phyloP scores from a whole-genome alignment of 1,140 invertebrate genomes.

The Trachymyrmex septentrionalis region DNA sequence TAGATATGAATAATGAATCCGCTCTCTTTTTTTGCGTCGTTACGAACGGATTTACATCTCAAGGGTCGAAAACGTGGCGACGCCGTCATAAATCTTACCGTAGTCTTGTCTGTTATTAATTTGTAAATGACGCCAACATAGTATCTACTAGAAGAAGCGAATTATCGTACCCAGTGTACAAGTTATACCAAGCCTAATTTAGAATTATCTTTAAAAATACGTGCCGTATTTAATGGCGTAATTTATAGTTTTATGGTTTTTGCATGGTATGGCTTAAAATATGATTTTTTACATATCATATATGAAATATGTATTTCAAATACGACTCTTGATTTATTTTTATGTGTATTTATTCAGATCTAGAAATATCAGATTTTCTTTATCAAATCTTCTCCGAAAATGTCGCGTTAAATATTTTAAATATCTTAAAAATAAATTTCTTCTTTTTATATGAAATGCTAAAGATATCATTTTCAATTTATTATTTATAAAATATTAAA shows the following conservation, averaged over 20 bases:
- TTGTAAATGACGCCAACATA: conserved; percentile 60
- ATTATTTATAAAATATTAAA: neutral
- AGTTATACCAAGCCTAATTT: conserved; percentile 17
- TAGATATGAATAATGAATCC: conserved; percentile 59
- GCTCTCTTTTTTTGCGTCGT: conserved; percentile 26
- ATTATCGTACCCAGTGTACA: neutral
- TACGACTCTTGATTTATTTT: neutral
- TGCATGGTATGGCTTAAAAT: neutral
- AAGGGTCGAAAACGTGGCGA: conserved; percentile 53
- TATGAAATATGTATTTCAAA: neutral
- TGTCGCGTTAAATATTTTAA: too few relatives aligned
- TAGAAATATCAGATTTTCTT: neutral
- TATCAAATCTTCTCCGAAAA: neutral
- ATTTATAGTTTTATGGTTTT: neutral
- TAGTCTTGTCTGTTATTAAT: conserved; percentile 42
- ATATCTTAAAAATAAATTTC: neutral
- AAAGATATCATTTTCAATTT: neutral
- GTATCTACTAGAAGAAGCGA: neutral
- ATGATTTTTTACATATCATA: neutral
- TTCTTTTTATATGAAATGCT: neutral
- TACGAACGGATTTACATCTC: conserved; percentile 37
- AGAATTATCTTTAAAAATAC: neutral
- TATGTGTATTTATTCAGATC: neutral
- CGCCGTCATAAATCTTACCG: conserved; percentile 59
- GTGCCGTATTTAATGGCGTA: neutral